Base-by-base conservation (phyloP, 2,797 vertebrate genomes). In the Enteromius treurensis region DNA sequence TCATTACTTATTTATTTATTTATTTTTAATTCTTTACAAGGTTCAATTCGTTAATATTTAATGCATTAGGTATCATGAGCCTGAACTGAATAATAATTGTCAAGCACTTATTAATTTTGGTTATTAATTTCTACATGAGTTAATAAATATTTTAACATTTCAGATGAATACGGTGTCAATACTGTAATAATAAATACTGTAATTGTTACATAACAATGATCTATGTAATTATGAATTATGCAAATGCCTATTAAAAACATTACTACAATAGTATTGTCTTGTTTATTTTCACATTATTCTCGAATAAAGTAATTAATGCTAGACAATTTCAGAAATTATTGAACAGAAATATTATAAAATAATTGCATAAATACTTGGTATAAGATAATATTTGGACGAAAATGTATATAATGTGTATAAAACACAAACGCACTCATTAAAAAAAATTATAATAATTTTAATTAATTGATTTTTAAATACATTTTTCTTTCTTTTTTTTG, bases 21-120 rank as follows among this genome's bases (percentile, higher is more conserved):
- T 45, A 13, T 45, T 45, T 10, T 51, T 51, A n/a, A 34, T 74
- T 53, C 47, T 74, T 53, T n/a, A 74, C 70, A 74, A 55, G 29
- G 5, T 74, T 55, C 71, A 37, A 1, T 74, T 55, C 6, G 10
- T 32, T 74, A 34, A 17, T 34, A 51, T 42, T 71, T 70, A 29
- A 71, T 49, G 69, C 23, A 53, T 74, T 74, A 21, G 29, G 47
- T n/a, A 34, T 32, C 15, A 51, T 32, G 45, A 51, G 32, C 70
- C 1, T n/a, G 1, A 51, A 7, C 17, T 19, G 45, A 49, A 73
- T 26, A 49, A 11, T 19, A 47, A 26, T 32, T 4, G 1, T 45
- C 2, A 32, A 49, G 15, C 8, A 32, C 17, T 32, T 32, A 64
- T 32, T 32, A 26, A 60, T 26, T 60, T 60, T 23, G 4, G 55